Evolutionary conservation across 2,888 invertebrate species (phyloP).

Genomic region (Anagyrus pseudococci): DNA sequence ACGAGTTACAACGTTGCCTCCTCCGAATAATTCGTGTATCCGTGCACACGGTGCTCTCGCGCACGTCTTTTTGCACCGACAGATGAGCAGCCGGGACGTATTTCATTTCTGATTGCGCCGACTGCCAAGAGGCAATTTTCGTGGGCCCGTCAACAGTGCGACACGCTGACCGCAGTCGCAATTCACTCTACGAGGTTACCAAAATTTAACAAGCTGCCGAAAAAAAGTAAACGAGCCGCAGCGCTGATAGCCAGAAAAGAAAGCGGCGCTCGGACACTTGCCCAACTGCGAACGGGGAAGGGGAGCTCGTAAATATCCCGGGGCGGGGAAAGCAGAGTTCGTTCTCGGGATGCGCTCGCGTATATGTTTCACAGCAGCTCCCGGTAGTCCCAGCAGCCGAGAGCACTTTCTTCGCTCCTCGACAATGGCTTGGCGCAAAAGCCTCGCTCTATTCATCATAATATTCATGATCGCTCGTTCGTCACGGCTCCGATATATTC

Average conservation of each 20-base stretch:
- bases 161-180: constrained; percentile 20
- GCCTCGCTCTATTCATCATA: constrained; percentile 35
- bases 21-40: too few species aligned
- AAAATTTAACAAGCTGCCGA: neutral
- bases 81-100: neutral
- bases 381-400: too few species aligned
- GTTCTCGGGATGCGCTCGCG: neutral
- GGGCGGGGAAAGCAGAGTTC: constrained; percentile 17
- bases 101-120: constrained; percentile 20
- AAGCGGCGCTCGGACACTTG: too few species aligned
- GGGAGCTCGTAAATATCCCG: constrained; percentile 21
- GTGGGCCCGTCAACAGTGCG: neutral
- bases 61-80: neutral
- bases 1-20: too few species aligned
- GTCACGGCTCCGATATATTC: constrained; percentile 5
- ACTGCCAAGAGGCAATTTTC: constrained; percentile 24
- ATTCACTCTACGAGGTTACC: neutral
- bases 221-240: neutral
- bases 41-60: constrained; percentile 10
- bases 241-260: too few species aligned
- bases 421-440: constrained; percentile 18
- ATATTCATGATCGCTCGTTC: constrained; percentile 38
- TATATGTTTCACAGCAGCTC: constrained; percentile 11
- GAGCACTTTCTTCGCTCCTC: constrained; percentile 19
- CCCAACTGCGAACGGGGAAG: too few species aligned